A percentile compares a stretch with the other conserved stretches of the same genome.
phyloP scores from a whole-genome alignment of 2,113 vertebrate species.

The Greenwoodochromis staneri region DNA sequence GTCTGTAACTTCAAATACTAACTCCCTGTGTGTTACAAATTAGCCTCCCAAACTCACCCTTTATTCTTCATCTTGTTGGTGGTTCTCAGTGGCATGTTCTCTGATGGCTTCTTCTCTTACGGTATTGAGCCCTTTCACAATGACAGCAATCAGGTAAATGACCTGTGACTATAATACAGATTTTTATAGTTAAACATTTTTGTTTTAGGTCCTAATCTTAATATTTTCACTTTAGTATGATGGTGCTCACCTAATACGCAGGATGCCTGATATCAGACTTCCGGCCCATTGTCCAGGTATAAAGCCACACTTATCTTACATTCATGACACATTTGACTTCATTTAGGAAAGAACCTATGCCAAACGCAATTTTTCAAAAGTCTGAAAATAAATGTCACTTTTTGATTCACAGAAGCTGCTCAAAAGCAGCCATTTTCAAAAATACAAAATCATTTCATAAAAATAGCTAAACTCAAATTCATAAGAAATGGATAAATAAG shows the following conservation, averaged over 20 bases:
- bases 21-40: background rate
- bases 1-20: background rate
- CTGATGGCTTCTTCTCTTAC: conserved; percentile 81
- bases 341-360: background rate
- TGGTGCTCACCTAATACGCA: conserved; percentile 59
- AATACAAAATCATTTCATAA: background rate
- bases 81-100: conserved; percentile 83
- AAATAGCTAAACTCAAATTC: rapidly evolving
- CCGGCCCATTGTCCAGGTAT: conserved; percentile 63
- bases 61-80: background rate
- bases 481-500: background rate
- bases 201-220: background rate
- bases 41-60: background rate
- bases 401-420: background rate
- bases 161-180: background rate
- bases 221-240: conserved; percentile 33
- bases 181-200: background rate
- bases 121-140: conserved; percentile 76
- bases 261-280: conserved; percentile 64
- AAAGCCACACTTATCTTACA: background rate
- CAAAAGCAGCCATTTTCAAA: background rate
- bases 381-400: background rate
- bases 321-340: background rate
- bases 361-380: background rate
- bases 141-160: conserved; percentile 52